Conservation (phyloP, 2,888 invertebrate species). For the Rhabditoides inermis region DNA sequence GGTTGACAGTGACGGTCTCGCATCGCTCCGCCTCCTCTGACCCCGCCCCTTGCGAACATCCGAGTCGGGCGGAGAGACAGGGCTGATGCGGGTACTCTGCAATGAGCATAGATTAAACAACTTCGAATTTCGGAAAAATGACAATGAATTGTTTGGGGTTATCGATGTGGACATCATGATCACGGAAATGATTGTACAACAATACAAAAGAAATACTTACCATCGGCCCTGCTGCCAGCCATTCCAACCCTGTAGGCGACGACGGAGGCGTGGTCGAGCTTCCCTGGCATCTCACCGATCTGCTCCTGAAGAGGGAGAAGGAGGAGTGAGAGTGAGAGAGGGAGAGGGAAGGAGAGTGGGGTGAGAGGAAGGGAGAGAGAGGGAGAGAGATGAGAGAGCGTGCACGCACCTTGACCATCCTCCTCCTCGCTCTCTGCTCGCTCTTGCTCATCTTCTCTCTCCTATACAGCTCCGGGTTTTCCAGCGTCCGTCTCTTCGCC, state of each 20-base stretch:
- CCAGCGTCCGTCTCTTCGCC: constrained; percentile 72
- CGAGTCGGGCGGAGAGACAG: too few species aligned
- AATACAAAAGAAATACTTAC: too few species aligned
- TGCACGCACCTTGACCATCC: not conserved
- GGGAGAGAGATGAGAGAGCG: not conserved
- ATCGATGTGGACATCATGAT: too few species aligned
- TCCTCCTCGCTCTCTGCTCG: constrained; percentile 24
- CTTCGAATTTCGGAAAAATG: too few species aligned
- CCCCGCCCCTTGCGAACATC: too few species aligned
- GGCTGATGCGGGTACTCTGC: too few species aligned
- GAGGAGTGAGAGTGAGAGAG: not conserved
- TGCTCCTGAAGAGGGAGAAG: constrained; percentile 62
- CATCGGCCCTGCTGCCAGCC: too few species aligned
- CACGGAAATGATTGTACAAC: too few species aligned
- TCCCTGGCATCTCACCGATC: constrained; percentile 72
- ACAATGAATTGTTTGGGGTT: too few species aligned
- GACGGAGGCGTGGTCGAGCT: constrained; percentile 75
- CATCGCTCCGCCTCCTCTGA: too few species aligned
- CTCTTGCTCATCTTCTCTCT: constrained; percentile 37
- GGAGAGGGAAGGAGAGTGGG: not conserved
- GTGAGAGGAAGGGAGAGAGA: not conserved
- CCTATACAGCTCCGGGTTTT: constrained; percentile 69
- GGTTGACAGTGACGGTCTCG: not conserved
- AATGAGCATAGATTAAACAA: too few species aligned
- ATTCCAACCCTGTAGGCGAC: constrained; percentile 69